phyloP scores from a whole-genome alignment of 2,113 vertebrate genomes.

The Brachyistius frenatus region DNA sequence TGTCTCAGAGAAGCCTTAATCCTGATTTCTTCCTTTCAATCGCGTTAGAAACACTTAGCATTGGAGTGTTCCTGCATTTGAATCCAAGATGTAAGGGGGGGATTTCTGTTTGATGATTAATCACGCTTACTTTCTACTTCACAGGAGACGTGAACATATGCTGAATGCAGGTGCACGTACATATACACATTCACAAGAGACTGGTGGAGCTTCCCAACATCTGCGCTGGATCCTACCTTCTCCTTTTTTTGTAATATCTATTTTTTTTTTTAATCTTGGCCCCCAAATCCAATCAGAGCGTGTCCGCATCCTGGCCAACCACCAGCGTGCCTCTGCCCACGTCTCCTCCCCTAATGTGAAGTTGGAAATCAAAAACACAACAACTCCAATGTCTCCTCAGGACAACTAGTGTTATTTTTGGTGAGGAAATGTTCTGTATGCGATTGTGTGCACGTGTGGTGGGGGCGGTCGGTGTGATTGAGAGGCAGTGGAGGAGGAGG shows the following conservation, averaged over 20 bases:
- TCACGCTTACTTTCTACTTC: conserved; percentile 48
- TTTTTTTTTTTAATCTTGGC: conserved; percentile 33
- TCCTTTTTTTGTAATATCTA: conserved; percentile 2
- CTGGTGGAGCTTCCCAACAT: conserved; percentile 14
- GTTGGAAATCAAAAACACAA: conserved; percentile 48
- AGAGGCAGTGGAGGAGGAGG: conserved; percentile 38
- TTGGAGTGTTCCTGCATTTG: conserved; percentile 28
- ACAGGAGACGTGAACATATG: neutral
- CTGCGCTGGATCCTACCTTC: conserved; percentile 28
- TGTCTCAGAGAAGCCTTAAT: conserved; percentile 60
- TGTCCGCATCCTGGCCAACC: conserved; percentile 43
- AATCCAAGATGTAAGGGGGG: conserved; percentile 20
- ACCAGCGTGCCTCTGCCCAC: conserved; percentile 44
- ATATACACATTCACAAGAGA: conserved; percentile 9
- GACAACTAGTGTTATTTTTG: conserved; percentile 62
- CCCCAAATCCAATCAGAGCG: conserved; percentile 67
- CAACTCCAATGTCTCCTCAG: conserved; percentile 55
- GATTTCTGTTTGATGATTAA: conserved; percentile 37
- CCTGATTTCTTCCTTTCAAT: conserved; percentile 51
- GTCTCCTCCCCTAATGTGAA: conserved; percentile 16
- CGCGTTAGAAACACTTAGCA: conserved; percentile 47
- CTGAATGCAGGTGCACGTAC: conserved; percentile 9
- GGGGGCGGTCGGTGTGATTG: conserved; percentile 36
- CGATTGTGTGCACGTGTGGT: conserved; percentile 37
- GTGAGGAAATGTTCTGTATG: conserved; percentile 49